A percentile compares a stretch with the other conserved stretches of the same genome.
Conservation (phyloP, 2,797 vertebrate species). For the Eospalax fontanierii region DNA sequence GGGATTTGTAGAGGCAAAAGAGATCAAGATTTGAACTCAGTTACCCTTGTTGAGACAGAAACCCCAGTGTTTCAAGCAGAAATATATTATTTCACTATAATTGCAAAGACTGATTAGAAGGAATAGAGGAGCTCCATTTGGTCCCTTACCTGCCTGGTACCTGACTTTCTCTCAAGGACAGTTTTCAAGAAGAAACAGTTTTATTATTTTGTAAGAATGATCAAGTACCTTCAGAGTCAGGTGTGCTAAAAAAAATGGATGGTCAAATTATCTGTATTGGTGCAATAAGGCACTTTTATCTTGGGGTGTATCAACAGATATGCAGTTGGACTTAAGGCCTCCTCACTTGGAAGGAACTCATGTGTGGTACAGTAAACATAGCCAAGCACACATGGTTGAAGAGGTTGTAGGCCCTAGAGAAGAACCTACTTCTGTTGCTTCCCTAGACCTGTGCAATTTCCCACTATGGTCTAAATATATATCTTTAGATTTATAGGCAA, state of each 20-base stretch:
- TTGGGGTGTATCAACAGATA: too few species aligned
- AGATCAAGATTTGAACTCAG: background rate
- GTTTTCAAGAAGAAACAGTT: constrained; percentile 43
- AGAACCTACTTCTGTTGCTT: too few species aligned
- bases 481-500: too few species aligned
- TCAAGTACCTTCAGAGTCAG: background rate
- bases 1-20: background rate
- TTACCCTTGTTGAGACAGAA: background rate
- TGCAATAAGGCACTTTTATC: too few species aligned
- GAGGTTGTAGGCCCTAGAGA: too few species aligned
- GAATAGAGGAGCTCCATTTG: background rate
- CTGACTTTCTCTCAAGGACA: constrained; percentile 31
- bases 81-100: background rate
- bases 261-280: too few species aligned
- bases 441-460: too few species aligned
- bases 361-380: too few species aligned
- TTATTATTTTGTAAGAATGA: constrained; percentile 62
- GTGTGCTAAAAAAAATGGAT: background rate
- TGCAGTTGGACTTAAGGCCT: too few species aligned
- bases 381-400: too few species aligned
- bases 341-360: too few species aligned
- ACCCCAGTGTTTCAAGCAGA: constrained; percentile 32
- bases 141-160: background rate
- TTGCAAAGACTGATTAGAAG: background rate
- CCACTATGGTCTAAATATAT: too few species aligned